Evolutionary conservation across 1,140 invertebrate genomes (phyloP), one percentile per base, ranked within the genome.

Genomic region (Drosophila prosaltans): DNA sequence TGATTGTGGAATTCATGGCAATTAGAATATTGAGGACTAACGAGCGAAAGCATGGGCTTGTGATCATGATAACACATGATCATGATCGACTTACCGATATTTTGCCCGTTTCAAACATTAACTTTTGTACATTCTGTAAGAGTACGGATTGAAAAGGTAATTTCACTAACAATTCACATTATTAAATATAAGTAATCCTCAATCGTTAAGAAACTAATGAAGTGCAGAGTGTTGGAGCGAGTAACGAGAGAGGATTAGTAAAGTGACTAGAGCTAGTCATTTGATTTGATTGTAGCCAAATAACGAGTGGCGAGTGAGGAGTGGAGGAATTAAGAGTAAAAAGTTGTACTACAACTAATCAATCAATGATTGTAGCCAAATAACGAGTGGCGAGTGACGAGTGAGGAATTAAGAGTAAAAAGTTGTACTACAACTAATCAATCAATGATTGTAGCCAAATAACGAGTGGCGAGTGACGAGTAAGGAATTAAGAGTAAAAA

Each of bases 111-210:
- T 91, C 90, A 78, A 91, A 91, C 90, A 91, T 91, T 91, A 91
- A 91, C 85, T 91, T 91, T 83, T 91, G 90, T 85, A 91, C 90
- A 72, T 91, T 91, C 90, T 91, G 90, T 64, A 91, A 91, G 68
- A 67, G 69, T 74, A 85, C 32, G 65, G 64, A 77, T 48, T 62
- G 69, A 51, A 36, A 61, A 51, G 45, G 45, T 40, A 75, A 40
- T 63, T 69, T 70, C 71, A 58, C 70, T 77, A 65, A 77, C 28
- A 66, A 77, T 70, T 16, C 16, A 16, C 16, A 76, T 30, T 9
- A 63, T 43, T 72, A 64, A 72, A 48, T 60, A 51, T 81, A 81
- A 86, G 74, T 85, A 81, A 78, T 81, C 76, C 83, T 69, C 66
- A 51, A 48, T 48, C 21, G 9, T 2, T 75, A 75, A 75, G 72